Base-by-base conservation (phyloP, 2,113 vertebrate genomes). In the Stigmatopora argus region DNA sequence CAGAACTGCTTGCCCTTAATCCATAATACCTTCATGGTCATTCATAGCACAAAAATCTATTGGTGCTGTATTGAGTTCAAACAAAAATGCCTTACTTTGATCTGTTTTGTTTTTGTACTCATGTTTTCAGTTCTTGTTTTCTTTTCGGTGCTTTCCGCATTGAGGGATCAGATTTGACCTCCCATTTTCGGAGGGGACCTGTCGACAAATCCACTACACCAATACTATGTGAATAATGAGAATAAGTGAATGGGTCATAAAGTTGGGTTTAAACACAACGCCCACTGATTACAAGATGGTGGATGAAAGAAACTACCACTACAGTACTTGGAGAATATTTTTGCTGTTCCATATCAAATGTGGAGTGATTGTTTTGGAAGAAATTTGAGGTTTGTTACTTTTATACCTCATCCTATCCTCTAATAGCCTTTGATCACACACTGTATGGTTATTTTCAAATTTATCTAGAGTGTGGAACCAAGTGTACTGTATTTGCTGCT, bases 81-180 rank as follows among this genome's bases (percentile, higher is more conserved):
- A 83, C 76, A 85, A 92, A 92, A 88, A 94, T 95, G 95, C 94
- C 95, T 98, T 97, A 97, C 89, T 90, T 79, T 84, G 92, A 92
- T 83, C 92, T 92, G 38, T 7, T 41, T 8, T 41, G 9, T 92
- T 92, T 38, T n/a, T 21, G 71, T 79, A 86, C 82, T 55, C 35
- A 71, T 82, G 71, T 82, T 73, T 89, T 88, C 38, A 85, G 84
- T 80, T 87, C 63, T 62, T 56, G 90, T 72, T 85, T 83, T 88
- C 76, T 67, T 71, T 74, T 35, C 71, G 70, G 67, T 70, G 80
- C 83, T 81, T 78, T 78, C 77, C 75, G 80, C 71, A 23, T 23
- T 79, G 75, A 85, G 86, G 88, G 86, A 83, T 87, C 66, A 7
- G 35, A 47, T 74, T 77, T 65, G 55, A 62, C 74, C 59, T 35